Base-by-base conservation (phyloP, 2,113 vertebrate species). In the Nestor notabilis region DNA sequence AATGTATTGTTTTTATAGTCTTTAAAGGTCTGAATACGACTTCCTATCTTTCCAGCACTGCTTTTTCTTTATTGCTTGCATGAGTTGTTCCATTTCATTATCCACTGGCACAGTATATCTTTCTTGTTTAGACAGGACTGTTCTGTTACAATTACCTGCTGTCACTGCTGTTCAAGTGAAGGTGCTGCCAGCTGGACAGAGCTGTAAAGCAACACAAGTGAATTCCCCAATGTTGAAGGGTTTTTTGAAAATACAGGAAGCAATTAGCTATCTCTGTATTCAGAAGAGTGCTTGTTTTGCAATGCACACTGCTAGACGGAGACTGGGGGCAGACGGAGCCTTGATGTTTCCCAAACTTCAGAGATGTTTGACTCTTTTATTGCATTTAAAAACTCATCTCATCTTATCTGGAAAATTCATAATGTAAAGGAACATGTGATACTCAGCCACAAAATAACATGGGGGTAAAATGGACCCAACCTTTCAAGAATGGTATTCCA, bases 141-240 rank as follows among this genome's bases (percentile, higher is more conserved):
- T 8, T 97, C 87, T 96, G 77, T 93, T 96, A 97, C 94, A 96
- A 96, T 97, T 97, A 98, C 96, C 96, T 98, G 95, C 96, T 97
- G 96, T 95, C 80, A 2, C 49, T 95, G 92, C 0, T 49, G 97
- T 97, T 97, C 95, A 41, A 58, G 88, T 37, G 65, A 87, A 83
- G 88, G 86, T 90, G 74, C 93, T 97, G 90, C 90, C 97, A 98
- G 95, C 84, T 95, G 96, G 97, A 95, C 95, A 96, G 80, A 96
- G 53, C 94, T 88, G 61, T 90, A 85, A 83, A 69, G 93, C 75
- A 97, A 92, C 74, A 90, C 18, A 13, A 95, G 56, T 85, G 76
- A 97, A 94, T 86, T 95, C 79, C 93, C 65, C 35, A 83, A 5
- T 29, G 77, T 44, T 95, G 74, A 79, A 83, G 52, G 66, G 88